A percentile compares a stretch with the other conserved stretches of the same genome.
Conservation (phyloP, 2,888 invertebrate species). For the Anodontia alba region DNA sequence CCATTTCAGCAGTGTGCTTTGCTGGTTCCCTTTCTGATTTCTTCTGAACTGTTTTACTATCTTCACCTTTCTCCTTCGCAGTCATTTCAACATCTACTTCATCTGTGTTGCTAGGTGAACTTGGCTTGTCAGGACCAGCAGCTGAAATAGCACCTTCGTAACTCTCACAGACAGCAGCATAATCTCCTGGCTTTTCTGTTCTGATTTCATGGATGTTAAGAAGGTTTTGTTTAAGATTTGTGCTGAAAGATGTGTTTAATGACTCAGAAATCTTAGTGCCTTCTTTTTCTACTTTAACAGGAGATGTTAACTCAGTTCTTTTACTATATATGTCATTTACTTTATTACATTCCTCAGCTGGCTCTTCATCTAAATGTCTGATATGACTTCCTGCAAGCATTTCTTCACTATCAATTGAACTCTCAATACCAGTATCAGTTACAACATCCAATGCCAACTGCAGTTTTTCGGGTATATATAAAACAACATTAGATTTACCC, state of each 20-base stretch:
- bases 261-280: background rate
- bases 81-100: no score
- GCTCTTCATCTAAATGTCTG: no score
- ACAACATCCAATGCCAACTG: background rate
- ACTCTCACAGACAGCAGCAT: background rate
- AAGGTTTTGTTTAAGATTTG: conserved; percentile 6
- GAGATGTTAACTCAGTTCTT: no score
- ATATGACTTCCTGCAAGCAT: background rate
- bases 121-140: background rate
- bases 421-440: background rate
- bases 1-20: background rate
- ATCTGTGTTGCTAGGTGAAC: background rate
- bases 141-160: background rate
- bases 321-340: no score
- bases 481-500: background rate
- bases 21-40: no score
- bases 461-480: background rate
- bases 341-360: no score
- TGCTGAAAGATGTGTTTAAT: background rate
- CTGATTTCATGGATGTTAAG: background rate
- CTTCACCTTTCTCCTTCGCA: no score
- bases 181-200: background rate
- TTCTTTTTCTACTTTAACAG: background rate
- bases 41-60: no score
- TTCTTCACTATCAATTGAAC: background rate